Evolutionary conservation across 2,797 vertebrate species (phyloP).

Genomic region (Chelidonichthys spinosus): DNA sequence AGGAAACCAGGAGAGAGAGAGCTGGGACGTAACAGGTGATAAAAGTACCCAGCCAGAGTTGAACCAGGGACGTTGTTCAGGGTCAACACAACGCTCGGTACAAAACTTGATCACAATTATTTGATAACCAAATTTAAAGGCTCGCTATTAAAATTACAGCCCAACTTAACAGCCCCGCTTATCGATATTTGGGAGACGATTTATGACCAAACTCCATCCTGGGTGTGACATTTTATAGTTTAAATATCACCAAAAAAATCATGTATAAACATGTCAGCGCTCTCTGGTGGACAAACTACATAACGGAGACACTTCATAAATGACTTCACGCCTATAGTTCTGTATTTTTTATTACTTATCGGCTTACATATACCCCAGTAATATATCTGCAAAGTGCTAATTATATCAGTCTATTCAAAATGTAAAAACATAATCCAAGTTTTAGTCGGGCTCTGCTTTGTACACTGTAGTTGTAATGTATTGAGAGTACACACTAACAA

Average conservation of each 20-base stretch:
- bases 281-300: neutral
- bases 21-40: neutral
- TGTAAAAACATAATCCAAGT: neutral
- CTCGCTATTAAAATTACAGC: neutral
- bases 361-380: neutral
- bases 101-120: neutral
- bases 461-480: neutral
- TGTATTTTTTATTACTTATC: neutral
- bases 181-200: neutral
- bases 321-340: neutral
- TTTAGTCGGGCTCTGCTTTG: neutral
- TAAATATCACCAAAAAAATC: neutral
- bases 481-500: neutral
- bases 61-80: neutral
- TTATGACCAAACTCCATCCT: neutral
- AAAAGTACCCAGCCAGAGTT: neutral
- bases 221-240: neutral
- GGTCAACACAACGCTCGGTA: neutral
- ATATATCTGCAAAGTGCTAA: neutral
- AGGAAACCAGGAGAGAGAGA: neutral
- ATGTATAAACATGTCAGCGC: neutral
- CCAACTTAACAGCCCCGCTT: neutral
- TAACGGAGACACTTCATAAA: slow-evolving; percentile 3
- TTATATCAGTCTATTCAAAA: neutral
- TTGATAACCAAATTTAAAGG: too few relatives aligned